Evolutionary conservation across 1,140 invertebrate genomes (phyloP).

Genomic region (Drosophila ironensis): DNA sequence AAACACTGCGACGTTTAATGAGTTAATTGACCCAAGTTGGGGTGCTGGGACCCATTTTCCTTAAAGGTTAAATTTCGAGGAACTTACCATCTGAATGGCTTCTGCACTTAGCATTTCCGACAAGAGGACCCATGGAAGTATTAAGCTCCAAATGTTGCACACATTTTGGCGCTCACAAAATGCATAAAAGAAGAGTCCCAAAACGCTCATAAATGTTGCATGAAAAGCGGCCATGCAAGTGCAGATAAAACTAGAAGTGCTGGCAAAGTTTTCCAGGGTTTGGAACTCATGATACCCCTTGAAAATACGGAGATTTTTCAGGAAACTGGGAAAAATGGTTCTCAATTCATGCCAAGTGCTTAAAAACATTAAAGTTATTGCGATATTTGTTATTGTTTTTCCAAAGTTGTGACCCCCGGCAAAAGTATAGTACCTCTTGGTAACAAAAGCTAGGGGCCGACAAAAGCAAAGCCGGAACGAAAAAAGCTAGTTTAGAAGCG

Average conservation of each 20-base stretch:
- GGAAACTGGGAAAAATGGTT: too few relatives aligned
- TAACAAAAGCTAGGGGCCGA: not conserved
- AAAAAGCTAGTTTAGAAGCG: not conserved
- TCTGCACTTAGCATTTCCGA: slow-evolving; percentile 17
- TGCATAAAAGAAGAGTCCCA: slow-evolving; percentile 12
- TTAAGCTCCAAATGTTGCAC: slow-evolving; percentile 11
- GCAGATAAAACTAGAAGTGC: slow-evolving; percentile 12
- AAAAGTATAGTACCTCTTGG: too few relatives aligned
- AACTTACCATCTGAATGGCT: slow-evolving; percentile 24
- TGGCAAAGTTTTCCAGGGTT: not conserved
- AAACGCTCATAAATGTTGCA: slow-evolving; percentile 40
- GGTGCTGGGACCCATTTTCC: not conserved
- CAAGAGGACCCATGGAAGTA: slow-evolving; percentile 6
- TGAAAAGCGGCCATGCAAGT: slow-evolving; percentile 17
- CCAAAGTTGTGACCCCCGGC: too few relatives aligned
- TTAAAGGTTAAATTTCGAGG: slow-evolving; percentile 10
- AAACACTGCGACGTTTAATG: slow-evolving; percentile 27
- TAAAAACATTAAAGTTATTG: too few relatives aligned
- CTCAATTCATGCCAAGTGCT: too few relatives aligned
- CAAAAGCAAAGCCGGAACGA: slow-evolving; percentile 1
- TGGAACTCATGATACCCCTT: not conserved
- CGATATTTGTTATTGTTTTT: too few relatives aligned
- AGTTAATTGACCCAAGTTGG: slow-evolving; percentile 30
- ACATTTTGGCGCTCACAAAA: slow-evolving; percentile 10
- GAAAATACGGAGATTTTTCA: too few relatives aligned